These are phyloP conservation scores for Venustaconcha ellipsiformis DNA, from an alignment of 1,140 invertebrate species.

Conservation along the genomic window DNA sequence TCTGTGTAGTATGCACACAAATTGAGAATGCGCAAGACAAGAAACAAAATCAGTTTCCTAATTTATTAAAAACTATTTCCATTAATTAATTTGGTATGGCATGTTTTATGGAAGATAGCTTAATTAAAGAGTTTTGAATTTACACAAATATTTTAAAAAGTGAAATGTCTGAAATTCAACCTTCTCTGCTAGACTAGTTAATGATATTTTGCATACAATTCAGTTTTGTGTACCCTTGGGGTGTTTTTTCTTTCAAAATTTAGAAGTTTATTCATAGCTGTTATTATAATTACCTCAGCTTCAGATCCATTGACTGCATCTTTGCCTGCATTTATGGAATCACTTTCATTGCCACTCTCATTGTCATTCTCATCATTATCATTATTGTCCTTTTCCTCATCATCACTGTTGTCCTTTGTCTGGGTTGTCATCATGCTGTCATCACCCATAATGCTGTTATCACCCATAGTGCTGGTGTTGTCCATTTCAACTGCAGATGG, in stretches of 20 bases:
- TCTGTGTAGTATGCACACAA: too few species aligned
- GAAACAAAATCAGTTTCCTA: too few species aligned
- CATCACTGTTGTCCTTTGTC: constrained; percentile 34
- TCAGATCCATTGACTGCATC: constrained; percentile 40
- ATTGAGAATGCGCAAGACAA: too few species aligned
- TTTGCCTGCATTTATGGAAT: constrained; percentile 43
- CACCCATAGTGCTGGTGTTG: constrained; percentile 1
- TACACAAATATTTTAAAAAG: background rate
- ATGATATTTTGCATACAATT: too few species aligned
- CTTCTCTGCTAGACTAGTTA: background rate
- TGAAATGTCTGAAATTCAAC: background rate
- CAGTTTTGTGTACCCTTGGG: background rate
- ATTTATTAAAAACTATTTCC: too few species aligned
- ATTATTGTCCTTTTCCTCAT: constrained; percentile 45
- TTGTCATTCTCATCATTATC: constrained; percentile 69
- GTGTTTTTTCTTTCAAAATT: background rate
- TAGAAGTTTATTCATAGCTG: background rate
- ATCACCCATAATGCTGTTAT: constrained; percentile 16
- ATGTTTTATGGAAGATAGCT: too few species aligned
- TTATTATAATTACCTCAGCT: constrained; percentile 36
- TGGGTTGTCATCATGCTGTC: constrained; percentile 42
- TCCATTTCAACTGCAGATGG: constrained; percentile 18
- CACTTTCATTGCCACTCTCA: constrained; percentile 86
- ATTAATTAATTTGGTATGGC: too few species aligned
- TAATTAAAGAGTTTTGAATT: background rate